Base-by-base conservation (phyloP, 2,797 vertebrate genomes). In the Peromyscus melanophrys region DNA sequence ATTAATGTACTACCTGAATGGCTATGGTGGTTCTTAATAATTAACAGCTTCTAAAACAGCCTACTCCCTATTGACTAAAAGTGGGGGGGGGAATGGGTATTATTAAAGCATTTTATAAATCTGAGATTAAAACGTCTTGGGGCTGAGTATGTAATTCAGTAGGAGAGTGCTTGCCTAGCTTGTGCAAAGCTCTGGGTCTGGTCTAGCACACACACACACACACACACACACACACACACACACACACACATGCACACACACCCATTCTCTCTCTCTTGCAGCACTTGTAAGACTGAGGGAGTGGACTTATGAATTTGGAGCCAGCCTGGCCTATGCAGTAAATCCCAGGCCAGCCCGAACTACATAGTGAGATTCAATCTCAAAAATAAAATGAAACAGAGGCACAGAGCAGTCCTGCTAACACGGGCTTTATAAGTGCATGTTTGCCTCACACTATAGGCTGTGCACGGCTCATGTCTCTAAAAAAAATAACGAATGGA, bases 11-110 rank as follows among this genome's bases (percentile, higher is more conserved):
- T 76, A 43, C 34, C 25, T 78, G 37, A 29, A 82, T 69, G 43
- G 21, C 13, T 92, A 63, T 77, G 46, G 46, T 75, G 92, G 27
- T 88, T 92, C 88, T 92, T 96, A 82, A 85, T 43, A 94, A 84
- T 89, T 61, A 96, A 77, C 9, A 80, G 63, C 29, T 57, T 95
- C 57, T 92, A 71, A 96, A 95, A 85, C n/a, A 94, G 25, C 10
- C 17, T 76, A 59, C 14, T 89, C 11, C 77, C 91, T 31, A 83
- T 82, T 71, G 63, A 76, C 31, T 82, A 89, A 92, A 6, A 40
- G 63, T 43, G 46, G 43, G 34, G 16, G 52, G 40, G 34, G 16
- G 37, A 46, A 31, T 2, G 55, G 59, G 19, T 8, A 84, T 76
- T 94, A 25, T 81, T 97, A 96, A 92, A 65, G 2, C n/a, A 85